Conservation (phyloP, 1,140 invertebrate genomes). For the Calliphora vicina region DNA sequence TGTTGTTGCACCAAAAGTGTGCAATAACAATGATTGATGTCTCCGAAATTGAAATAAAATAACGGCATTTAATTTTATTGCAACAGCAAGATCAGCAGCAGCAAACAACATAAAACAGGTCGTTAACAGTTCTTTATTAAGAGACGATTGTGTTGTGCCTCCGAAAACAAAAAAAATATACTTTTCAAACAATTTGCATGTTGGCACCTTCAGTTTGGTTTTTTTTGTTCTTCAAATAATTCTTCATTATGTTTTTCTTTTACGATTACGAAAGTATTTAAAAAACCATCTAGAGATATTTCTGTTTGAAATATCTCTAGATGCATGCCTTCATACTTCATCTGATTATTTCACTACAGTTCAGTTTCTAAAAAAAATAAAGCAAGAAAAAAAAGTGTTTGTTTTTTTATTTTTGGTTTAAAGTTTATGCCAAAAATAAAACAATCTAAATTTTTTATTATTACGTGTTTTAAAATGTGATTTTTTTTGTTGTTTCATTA, state of each 20-base stretch:
- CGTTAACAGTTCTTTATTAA: conserved; percentile 14
- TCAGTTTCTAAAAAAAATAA: no score
- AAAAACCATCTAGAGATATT: not conserved
- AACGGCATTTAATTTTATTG: not conserved
- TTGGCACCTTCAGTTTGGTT: not conserved
- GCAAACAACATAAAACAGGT: not conserved
- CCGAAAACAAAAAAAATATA: not conserved
- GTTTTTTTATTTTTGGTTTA: conserved; percentile 28
- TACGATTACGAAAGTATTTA: not conserved
- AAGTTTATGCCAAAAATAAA: conserved; percentile 32
- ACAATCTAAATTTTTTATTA: not conserved
- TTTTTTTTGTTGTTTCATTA: not conserved
- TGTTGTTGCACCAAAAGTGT: no score
- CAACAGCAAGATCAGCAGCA: not conserved
- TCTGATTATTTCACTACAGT: conserved; percentile 2
- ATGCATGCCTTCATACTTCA: not conserved
- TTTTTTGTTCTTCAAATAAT: not conserved
- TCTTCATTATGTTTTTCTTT: not conserved
- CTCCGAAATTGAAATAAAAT: conserved; percentile 18
- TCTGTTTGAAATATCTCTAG: not conserved
- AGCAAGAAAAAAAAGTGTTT: not conserved
- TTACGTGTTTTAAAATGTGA: not conserved
- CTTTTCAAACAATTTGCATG: conserved; percentile 21
- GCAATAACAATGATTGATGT: conserved; percentile 25
- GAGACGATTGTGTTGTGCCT: not conserved